These are phyloP conservation scores for Pollenia angustigena DNA, from an alignment of 2,888 invertebrate genomes.

Conservation along the genomic window DNA sequence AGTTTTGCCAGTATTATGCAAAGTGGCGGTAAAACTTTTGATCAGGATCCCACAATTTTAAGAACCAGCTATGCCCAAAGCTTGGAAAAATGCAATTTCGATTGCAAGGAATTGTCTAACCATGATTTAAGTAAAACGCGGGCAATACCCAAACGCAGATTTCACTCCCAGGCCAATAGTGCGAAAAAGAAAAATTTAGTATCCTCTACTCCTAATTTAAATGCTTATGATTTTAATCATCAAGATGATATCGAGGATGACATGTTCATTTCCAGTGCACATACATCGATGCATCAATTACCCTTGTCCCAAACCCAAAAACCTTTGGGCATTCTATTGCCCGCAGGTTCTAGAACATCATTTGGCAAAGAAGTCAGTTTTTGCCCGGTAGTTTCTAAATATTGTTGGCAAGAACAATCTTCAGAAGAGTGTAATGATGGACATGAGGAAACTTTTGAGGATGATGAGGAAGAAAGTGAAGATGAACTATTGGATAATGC, in stretches of 20 bases:
- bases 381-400: slow-evolving; percentile 91
- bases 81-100: slow-evolving; percentile 83
- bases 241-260: slow-evolving; percentile 84
- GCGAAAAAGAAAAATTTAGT: slow-evolving; percentile 82
- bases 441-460: neutral
- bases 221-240: slow-evolving; percentile 80
- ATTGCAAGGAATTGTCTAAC: slow-evolving; percentile 76
- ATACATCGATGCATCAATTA: slow-evolving; percentile 86
- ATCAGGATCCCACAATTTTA: slow-evolving; percentile 83
- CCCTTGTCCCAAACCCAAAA: slow-evolving; percentile 82
- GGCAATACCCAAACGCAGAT: slow-evolving; percentile 80
- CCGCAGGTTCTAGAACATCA: slow-evolving; percentile 81
- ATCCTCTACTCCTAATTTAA: slow-evolving; percentile 87
- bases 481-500: slow-evolving; percentile 78
- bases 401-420: slow-evolving; percentile 90
- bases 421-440: slow-evolving; percentile 82
- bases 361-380: slow-evolving; percentile 89
- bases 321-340: slow-evolving; percentile 83
- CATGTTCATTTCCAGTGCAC: slow-evolving; percentile 86
- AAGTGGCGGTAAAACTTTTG: slow-evolving; percentile 80
- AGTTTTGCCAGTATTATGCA: slow-evolving; percentile 70
- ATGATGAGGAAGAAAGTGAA: slow-evolving; percentile 73
- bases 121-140: slow-evolving; percentile 64
- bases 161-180: slow-evolving; percentile 77
- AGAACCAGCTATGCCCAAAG: slow-evolving; percentile 83